phyloP scores from a whole-genome alignment of 1,140 invertebrate genomes.

The Drosophila equinoxialis region DNA sequence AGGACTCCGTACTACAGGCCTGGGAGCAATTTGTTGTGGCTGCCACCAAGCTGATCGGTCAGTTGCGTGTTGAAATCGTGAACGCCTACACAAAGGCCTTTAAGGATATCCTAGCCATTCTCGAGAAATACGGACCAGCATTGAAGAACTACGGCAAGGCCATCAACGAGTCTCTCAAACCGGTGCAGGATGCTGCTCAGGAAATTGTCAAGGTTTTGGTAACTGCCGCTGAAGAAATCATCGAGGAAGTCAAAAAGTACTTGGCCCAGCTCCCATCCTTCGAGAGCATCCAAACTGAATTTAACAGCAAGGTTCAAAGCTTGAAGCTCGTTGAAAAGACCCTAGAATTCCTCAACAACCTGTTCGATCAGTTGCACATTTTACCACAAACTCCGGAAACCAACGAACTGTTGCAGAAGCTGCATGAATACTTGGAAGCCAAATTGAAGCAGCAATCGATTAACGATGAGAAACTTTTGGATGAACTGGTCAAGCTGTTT shows the following conservation, averaged over 20 bases:
- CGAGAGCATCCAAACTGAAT: constrained; percentile 48
- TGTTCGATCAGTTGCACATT: constrained; percentile 84
- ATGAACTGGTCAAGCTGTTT: constrained; percentile 84
- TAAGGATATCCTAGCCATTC: constrained; percentile 42
- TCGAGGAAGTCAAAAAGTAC: constrained; percentile 83
- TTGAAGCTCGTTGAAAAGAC: constrained; percentile 83
- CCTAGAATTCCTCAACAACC: constrained; percentile 83
- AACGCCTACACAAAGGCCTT: constrained; percentile 46
- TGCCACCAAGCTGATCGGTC: constrained; percentile 40
- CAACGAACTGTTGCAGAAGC: constrained; percentile 84
- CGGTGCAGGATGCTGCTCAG: constrained; percentile 84
- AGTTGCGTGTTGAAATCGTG: constrained; percentile 51
- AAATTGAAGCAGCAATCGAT: constrained; percentile 83
- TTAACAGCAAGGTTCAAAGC: constrained; percentile 54
- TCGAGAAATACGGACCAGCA: constrained; percentile 85
- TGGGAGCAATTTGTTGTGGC: constrained; percentile 59
- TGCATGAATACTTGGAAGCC: constrained; percentile 85
- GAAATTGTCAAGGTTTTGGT: constrained; percentile 83
- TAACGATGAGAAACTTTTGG: constrained; percentile 84
- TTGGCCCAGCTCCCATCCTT: constrained; percentile 84
- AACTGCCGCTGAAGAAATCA: constrained; percentile 84
- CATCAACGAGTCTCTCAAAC: constrained; percentile 84
- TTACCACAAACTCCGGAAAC: constrained; percentile 85
- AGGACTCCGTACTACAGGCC: constrained; percentile 83
- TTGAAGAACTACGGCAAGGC: constrained; percentile 86